These are phyloP conservation scores for Dasyprocta punctata DNA, from an alignment of 2,113 vertebrate species.

Conservation along the genomic window DNA sequence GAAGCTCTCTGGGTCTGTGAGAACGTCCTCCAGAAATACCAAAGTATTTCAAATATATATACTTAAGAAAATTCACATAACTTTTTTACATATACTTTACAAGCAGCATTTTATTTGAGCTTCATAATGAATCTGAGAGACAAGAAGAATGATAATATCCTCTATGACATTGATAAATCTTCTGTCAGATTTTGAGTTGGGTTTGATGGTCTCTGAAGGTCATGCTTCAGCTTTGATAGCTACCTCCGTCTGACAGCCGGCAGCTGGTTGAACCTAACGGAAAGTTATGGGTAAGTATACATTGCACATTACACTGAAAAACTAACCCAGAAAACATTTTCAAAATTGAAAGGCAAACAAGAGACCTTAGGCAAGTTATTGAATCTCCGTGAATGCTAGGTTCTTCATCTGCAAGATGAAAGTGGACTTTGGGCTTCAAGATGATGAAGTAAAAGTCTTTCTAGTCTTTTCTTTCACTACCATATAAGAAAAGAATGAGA, in stretches of 20 bases:
- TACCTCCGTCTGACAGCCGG: accelerated
- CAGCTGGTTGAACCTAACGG: accelerated
- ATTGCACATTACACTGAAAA: neutral
- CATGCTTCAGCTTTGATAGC: accelerated
- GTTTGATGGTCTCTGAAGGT: no score
- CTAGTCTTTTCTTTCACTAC: neutral
- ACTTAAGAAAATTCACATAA: no score
- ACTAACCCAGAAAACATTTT: neutral
- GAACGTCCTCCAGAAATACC: no score
- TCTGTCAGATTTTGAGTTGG: neutral
- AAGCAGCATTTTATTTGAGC: neutral
- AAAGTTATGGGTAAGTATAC: accelerated
- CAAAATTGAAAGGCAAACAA: neutral
- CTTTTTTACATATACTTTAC: no score
- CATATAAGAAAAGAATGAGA: neutral
- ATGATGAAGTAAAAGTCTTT: no score
- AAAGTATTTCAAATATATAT: neutral
- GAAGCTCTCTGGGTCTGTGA: neutral
- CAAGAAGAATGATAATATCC: neutral
- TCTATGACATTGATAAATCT: accelerated
- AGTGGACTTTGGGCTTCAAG: neutral
- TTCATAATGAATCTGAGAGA: neutral
- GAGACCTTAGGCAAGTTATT: no score
- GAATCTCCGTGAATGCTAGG: no score
- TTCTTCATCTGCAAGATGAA: accelerated